Evolutionary conservation across 1,140 invertebrate species (phyloP).

Genomic region (Bombus sibiricus): DNA sequence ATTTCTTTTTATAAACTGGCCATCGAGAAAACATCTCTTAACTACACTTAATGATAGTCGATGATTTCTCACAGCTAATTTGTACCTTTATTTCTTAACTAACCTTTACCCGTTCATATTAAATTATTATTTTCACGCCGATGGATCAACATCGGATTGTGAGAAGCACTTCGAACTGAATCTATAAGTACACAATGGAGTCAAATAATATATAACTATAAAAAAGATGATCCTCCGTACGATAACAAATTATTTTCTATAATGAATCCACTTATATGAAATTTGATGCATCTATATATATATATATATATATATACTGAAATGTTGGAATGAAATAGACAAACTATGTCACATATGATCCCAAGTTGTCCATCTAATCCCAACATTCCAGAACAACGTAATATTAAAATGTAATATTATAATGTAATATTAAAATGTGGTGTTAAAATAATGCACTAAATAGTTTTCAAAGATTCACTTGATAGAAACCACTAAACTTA

Average conservation of each 20-base stretch:
- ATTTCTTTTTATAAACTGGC: background rate
- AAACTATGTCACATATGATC: background rate
- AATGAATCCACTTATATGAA: background rate
- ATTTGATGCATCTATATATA: background rate
- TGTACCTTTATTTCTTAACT: constrained; percentile 30
- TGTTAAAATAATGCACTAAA: background rate
- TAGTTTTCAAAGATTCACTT: background rate
- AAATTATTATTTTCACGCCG: constrained; percentile 2
- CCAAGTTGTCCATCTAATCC: background rate
- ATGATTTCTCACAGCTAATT: constrained; percentile 26
- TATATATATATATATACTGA: background rate
- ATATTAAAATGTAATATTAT: background rate
- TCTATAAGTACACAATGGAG: background rate
- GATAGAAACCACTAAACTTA: background rate
- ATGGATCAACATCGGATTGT: constrained; percentile 23
- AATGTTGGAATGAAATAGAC: background rate
- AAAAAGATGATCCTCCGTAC: background rate
- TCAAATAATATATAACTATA: background rate
- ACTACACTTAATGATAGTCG: background rate
- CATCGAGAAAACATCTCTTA: background rate
- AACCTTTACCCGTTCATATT: constrained; percentile 4
- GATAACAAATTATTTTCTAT: background rate
- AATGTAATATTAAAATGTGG: background rate
- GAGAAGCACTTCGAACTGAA: background rate
- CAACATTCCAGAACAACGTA: background rate